Base-by-base conservation (phyloP, 2,797 vertebrate genomes). In the Sparus aurata region DNA sequence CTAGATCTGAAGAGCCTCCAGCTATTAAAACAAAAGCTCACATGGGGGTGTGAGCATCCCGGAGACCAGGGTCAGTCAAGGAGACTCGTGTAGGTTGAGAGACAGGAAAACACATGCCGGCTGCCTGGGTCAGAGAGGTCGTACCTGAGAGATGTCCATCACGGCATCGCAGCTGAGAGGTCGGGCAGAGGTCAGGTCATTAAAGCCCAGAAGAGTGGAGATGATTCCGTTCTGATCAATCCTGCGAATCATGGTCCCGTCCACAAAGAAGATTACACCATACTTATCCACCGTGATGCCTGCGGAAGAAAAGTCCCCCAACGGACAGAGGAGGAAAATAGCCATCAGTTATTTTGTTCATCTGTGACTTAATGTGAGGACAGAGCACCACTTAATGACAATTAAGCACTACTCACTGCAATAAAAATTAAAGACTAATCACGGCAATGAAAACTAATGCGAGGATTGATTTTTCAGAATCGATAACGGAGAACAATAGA, bases 101-200 rank as follows among this genome's bases (percentile, higher is more conserved):
- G 63, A 79, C 67, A 53, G 61, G 64, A 79, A 38, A 76, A 46
- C 64, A 63, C 77, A 76, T 7, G 61, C 41, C 5, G 38, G 75
- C 62, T 73, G 69, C 22, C 23, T 30, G 5, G 60, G 77, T 77
- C 77, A 83, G 47, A 69, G 46, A 69, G 69, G 72, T 82, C 52
- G 27, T 93, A 99, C 98, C 97, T 99, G 98, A 67, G 98, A 99
- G 90, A 99, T 99, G 92, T 99, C 98, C 98, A 99, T 99, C 85
- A 98, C 97, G 0, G 98, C 97, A 73, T 99, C 98, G 22, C 98
- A 99, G 93, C 98, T 99, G 80, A 99, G 96, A 55, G 98, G 98
- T 74, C 98, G 95, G 47, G 98, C 97, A 0, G 98, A 99, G 4
- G 98, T 99, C 86, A 99, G 94, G 91, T 99, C 98, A 46, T 99